Conservation (phyloP, 2,888 invertebrate species). For the Smittia sp. region DNA sequence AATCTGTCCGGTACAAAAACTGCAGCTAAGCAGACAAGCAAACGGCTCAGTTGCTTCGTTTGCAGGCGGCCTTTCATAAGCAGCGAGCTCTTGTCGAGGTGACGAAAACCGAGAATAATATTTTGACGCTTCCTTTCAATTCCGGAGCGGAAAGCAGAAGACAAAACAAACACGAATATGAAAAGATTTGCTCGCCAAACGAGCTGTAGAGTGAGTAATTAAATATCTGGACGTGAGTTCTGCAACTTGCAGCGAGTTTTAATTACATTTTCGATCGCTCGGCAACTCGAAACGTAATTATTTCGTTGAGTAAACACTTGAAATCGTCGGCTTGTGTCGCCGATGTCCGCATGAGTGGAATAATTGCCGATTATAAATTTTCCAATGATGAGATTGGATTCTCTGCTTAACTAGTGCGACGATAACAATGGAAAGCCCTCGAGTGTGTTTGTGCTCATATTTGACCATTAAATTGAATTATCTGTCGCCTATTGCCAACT, state of each 20-base stretch:
- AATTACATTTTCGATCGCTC: too few relatives aligned
- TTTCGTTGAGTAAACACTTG: too few relatives aligned
- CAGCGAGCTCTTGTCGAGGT: not conserved
- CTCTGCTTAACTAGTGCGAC: too few relatives aligned
- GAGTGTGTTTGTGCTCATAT: not conserved
- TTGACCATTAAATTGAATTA: not conserved
- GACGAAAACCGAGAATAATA: conserved; percentile 22
- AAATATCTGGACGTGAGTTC: not conserved
- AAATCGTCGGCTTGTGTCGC: too few relatives aligned
- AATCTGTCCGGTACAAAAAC: too few relatives aligned
- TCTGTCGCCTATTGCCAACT: not conserved
- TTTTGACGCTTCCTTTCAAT: conserved; percentile 39
- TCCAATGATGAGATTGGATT: too few relatives aligned
- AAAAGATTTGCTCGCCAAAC: not conserved
- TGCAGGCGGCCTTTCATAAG: conserved; percentile 5
- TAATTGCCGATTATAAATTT: too few relatives aligned
- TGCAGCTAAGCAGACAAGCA: not conserved
- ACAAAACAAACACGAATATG: not conserved
- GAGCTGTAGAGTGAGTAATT: not conserved
- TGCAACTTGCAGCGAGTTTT: too few relatives aligned
- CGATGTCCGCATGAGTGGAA: too few relatives aligned
- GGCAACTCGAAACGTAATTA: too few relatives aligned
- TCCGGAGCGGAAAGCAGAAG: not conserved
- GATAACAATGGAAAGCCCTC: too few relatives aligned
- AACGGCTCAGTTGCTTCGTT: not conserved